Evolutionary conservation across 2,888 invertebrate genomes (phyloP).

Genomic region (Dryomyza anilis): DNA sequence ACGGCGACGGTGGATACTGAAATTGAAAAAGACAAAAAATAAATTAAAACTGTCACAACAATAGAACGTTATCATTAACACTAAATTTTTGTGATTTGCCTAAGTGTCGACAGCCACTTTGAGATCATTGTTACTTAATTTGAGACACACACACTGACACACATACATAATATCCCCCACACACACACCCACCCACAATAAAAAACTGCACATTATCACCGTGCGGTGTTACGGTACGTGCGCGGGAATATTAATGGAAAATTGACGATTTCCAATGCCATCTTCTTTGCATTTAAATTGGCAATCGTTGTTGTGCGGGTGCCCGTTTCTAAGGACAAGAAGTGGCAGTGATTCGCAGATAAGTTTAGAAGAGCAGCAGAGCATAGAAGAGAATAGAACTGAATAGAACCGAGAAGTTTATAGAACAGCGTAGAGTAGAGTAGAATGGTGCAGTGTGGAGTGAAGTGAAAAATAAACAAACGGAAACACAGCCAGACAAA

Average conservation of each 20-base stretch:
- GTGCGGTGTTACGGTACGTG: slow-evolving; percentile 51
- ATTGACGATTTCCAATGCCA: slow-evolving; percentile 45
- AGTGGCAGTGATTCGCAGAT: neutral
- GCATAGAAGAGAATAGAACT: neutral
- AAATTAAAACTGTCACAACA: no score
- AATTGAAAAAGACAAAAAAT: slow-evolving; percentile 32
- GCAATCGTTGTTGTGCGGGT: slow-evolving; percentile 46
- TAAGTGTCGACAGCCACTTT: no score
- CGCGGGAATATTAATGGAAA: slow-evolving; percentile 54
- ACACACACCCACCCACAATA: neutral
- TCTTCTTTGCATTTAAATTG: slow-evolving; percentile 56
- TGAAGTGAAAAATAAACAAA: slow-evolving; percentile 10
- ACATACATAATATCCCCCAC: neutral
- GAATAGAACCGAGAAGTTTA: neutral
- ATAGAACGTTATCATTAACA: slow-evolving; percentile 46
- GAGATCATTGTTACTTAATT: no score
- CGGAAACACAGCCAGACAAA: slow-evolving; percentile 7
- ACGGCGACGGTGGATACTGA: slow-evolving; percentile 74
- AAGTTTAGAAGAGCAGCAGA: neutral
- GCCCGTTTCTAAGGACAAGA: neutral
- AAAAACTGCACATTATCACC: slow-evolving; percentile 38
- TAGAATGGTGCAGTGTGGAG: neutral
- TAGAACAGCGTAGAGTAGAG: neutral
- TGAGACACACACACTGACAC: neutral
- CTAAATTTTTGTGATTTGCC: no score